phyloP scores from a whole-genome alignment of 2,113 vertebrate species.

The Mus spicilegus region DNA sequence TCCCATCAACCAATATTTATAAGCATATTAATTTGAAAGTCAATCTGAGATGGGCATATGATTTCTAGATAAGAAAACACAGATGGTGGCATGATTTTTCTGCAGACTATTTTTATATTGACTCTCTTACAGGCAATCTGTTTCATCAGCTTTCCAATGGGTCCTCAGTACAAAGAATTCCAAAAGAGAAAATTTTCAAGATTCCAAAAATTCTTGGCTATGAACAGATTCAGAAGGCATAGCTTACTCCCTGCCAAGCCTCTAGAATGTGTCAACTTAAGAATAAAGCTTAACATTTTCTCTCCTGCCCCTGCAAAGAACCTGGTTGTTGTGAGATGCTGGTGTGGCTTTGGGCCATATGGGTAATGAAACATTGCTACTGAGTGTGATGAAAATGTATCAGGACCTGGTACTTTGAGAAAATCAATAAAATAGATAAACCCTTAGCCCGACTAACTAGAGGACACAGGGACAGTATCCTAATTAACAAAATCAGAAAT shows the following conservation, averaged over 20 bases:
- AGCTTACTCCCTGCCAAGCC: slow-evolving; percentile 50
- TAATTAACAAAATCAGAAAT: no score
- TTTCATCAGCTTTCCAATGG: slow-evolving; percentile 76
- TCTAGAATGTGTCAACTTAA: slow-evolving; percentile 49
- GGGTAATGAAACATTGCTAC: slow-evolving; percentile 51
- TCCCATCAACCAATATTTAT: slow-evolving; percentile 80
- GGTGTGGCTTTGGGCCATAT: not conserved
- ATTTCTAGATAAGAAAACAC: slow-evolving; percentile 78
- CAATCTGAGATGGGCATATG: slow-evolving; percentile 67
- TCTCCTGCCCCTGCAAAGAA: slow-evolving; percentile 43
- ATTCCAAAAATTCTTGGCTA: slow-evolving; percentile 73
- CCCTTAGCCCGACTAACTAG: no score
- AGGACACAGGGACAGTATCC: no score
- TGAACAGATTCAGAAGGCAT: slow-evolving; percentile 65
- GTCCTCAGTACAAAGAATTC: slow-evolving; percentile 59
- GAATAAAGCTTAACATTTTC: slow-evolving; percentile 53
- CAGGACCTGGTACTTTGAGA: not conserved
- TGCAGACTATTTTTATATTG: slow-evolving; percentile 80
- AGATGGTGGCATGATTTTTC: slow-evolving; percentile 75
- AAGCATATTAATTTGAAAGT: slow-evolving; percentile 81
- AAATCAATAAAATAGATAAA: no score
- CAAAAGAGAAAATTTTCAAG: slow-evolving; percentile 73
- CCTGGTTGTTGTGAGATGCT: not conserved
- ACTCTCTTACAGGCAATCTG: slow-evolving; percentile 77
- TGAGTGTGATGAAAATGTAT: slow-evolving; percentile 50